These are phyloP conservation scores for Holothuria scabra DNA, from an alignment of 53 echinoderm and acorn worm genomes.

Conservation along the genomic window DNA sequence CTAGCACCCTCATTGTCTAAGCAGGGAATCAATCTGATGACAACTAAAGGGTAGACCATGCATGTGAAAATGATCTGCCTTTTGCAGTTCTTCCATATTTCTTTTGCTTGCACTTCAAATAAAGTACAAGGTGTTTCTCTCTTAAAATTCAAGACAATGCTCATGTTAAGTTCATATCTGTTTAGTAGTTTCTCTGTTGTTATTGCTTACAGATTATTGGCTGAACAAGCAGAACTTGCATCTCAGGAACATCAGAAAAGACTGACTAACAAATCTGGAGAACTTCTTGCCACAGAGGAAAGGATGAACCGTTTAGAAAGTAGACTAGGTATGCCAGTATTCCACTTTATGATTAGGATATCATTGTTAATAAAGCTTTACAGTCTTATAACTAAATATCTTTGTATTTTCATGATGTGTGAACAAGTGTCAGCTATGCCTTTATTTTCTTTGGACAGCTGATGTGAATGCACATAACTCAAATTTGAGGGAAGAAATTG, in stretches of 20 bases:
- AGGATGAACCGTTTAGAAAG: constrained; percentile 81
- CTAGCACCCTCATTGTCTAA: too few relatives aligned
- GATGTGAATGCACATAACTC: constrained; percentile 81
- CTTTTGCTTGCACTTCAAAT: not conserved
- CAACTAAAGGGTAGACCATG: too few relatives aligned
- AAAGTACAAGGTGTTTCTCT: not conserved
- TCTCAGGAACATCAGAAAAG: constrained; percentile 90
- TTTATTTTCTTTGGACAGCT: constrained; percentile 51
- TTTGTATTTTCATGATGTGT: too few relatives aligned
- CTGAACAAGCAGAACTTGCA: constrained; percentile 92
- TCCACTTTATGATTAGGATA: too few relatives aligned
- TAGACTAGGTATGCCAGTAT: constrained; percentile 62
- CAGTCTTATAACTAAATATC: too few relatives aligned
- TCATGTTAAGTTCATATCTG: too few relatives aligned
- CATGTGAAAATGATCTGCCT: too few relatives aligned
- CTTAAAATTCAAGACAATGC: too few relatives aligned
- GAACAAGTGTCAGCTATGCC: too few relatives aligned
- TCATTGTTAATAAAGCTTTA: too few relatives aligned
- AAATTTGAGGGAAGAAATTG: constrained; percentile 76
- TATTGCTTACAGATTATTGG: constrained; percentile 71
- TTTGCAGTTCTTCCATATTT: not conserved
- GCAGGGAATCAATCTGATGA: too few relatives aligned
- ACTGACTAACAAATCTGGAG: constrained; percentile 76
- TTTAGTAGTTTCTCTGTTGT: not conserved
- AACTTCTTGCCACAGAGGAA: constrained; percentile 82